phyloP scores from a whole-genome alignment of 2,888 invertebrate species.

The Nezara viridula region DNA sequence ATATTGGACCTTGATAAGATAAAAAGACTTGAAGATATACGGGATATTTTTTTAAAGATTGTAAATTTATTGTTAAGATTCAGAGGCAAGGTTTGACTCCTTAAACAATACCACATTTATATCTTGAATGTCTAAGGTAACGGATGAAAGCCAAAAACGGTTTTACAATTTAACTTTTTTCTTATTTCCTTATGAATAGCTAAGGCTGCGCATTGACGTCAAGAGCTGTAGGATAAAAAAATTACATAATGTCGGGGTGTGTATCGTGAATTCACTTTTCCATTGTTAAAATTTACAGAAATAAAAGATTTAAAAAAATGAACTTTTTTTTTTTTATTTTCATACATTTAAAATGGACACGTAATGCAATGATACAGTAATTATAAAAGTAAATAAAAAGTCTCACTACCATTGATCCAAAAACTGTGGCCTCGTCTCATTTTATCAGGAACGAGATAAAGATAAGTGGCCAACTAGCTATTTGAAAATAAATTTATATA shows the following conservation, averaged over 20 bases:
- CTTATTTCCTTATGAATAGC: background rate
- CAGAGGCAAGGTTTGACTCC: background rate
- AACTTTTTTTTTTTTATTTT: too few relatives aligned
- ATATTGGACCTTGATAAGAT: too few relatives aligned
- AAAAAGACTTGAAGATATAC: too few relatives aligned
- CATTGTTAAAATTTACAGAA: background rate
- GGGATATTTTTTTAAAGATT: too few relatives aligned
- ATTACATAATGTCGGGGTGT: background rate
- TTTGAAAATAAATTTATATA: background rate
- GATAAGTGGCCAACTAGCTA: conserved; percentile 6
- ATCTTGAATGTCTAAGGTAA: background rate
- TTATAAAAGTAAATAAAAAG: background rate
- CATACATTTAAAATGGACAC: background rate
- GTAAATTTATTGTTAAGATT: too few relatives aligned
- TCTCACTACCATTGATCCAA: background rate
- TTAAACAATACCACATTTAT: background rate
- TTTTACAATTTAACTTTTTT: background rate
- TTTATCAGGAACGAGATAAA: conserved; percentile 12
- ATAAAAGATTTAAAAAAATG: background rate
- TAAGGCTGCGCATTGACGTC: background rate
- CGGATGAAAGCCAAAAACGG: background rate
- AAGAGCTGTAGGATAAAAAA: background rate
- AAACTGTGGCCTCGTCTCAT: background rate
- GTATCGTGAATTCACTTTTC: background rate
- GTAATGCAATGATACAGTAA: background rate